Base-by-base conservation (phyloP, 2,888 invertebrate genomes). In the Apamea crenata region DNA sequence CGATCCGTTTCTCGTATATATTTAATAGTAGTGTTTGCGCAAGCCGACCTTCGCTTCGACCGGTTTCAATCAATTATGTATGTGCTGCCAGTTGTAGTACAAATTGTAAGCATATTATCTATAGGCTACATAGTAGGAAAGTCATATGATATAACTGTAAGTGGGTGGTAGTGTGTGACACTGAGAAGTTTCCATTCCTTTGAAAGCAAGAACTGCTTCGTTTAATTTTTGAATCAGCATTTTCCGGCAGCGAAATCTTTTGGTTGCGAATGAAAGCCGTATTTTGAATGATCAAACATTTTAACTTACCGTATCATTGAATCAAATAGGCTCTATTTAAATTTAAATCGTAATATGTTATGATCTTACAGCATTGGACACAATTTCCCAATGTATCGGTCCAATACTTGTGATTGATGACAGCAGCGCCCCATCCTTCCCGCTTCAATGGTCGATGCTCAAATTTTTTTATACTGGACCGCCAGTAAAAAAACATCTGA, bases 21-120 rank as follows among this genome's bases (percentile, higher is more conserved):
- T 67, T 75, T 72, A 72, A 66, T 68, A 65, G 61, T 47, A 68
- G 59, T 68, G 72, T 82, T 87, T 82, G 66, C 76, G 80, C 70
- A 81, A 87, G 16, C 36, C 44, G 82, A 87, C 87, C 86, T 87
- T 86, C 84, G 74, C 47, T 73, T 77, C 79, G 78, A 85, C 87
- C 78, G 83, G 87, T 82, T 85, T 69, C 59, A 59, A 81, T 83
- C 59, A 80, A 74, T 83, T 83, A 87, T 77, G 65, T 69, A 74
- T 68, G 29, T 68, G 59, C 32, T 79, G 73, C 71, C 83, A 67
- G 65, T 70, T 50, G 21, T 53, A 40, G 25, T 61, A n/a, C 32
- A 14, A 61, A 18, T 61, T 53, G 21, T 53, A 36, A 40, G 66
- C 50, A 71, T 80, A 44, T 47, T 72, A 56, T 40, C n/a, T 40